Conservation (phyloP, 2,797 vertebrate genomes). For the Acanthurus tractus region DNA sequence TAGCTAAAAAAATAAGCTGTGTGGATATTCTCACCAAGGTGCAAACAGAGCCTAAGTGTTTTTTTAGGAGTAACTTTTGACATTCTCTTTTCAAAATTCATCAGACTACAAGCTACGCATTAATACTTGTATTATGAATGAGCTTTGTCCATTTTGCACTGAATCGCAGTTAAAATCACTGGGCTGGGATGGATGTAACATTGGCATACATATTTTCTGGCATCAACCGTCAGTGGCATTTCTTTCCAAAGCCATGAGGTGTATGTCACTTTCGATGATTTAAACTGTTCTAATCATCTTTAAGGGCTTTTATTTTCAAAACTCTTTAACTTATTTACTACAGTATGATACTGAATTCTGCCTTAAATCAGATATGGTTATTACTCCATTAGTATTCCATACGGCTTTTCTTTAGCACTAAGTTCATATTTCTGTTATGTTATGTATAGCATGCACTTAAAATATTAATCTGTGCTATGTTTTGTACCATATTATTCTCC, state of each 20-base stretch:
- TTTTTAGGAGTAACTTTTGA: conserved; percentile 34
- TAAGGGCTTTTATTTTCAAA: conserved; percentile 51
- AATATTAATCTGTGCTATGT: conserved; percentile 69
- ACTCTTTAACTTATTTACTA: conserved; percentile 63
- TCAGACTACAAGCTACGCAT: conserved; percentile 64
- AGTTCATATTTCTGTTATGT: conserved; percentile 70
- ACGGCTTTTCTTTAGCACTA: conserved; percentile 74
- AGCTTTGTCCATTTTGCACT: conserved; percentile 76
- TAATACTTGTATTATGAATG: conserved; percentile 35
- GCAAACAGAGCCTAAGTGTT: no score
- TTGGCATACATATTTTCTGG: conserved; percentile 32
- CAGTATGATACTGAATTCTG: conserved; percentile 65
- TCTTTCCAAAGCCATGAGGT: conserved; percentile 53
- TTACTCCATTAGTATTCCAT: conserved; percentile 25
- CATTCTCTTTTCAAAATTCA: conserved; percentile 40
- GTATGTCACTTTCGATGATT: conserved; percentile 37
- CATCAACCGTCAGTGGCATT: conserved; percentile 30
- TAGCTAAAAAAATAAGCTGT: no score
- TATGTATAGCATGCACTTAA: conserved; percentile 81
- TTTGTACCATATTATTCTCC: conserved; percentile 55
- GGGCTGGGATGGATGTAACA: conserved; percentile 61
- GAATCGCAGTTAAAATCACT: conserved; percentile 74
- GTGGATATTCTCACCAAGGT: no score
- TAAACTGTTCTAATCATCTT: conserved; percentile 35
- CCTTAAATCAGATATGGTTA: conserved; percentile 71